These are phyloP conservation scores for Bugulina stolonifera DNA, from an alignment of 2,888 invertebrate genomes.

Conservation along the genomic window DNA sequence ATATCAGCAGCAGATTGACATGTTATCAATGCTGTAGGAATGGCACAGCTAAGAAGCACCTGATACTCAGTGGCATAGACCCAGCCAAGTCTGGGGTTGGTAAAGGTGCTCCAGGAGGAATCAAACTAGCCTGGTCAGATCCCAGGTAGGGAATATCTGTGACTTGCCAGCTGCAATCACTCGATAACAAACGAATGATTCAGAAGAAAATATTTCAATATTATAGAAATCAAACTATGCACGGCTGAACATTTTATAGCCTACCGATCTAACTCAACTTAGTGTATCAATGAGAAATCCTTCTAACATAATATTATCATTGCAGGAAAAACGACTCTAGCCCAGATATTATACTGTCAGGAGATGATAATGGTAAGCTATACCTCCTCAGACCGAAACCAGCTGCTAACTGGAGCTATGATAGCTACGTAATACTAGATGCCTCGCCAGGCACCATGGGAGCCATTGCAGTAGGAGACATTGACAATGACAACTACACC, in stretches of 20 bases:
- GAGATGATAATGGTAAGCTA: conserved; percentile 41
- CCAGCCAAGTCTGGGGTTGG: conserved; percentile 28
- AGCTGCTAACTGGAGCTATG: conserved; percentile 36
- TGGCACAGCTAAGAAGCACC: conserved; percentile 33
- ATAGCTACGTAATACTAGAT: conserved; percentile 33
- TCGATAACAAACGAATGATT: too few species aligned
- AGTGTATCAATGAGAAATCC: background rate
- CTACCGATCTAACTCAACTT: too few species aligned
- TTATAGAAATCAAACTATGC: too few species aligned
- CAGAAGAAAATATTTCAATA: too few species aligned
- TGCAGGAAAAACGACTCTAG: conserved; percentile 29
- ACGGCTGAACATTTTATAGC: too few species aligned
- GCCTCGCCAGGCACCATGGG: conserved; percentile 38
- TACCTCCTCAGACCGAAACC: conserved; percentile 34
- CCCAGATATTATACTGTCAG: conserved; percentile 38
- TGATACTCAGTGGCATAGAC: conserved; percentile 34
- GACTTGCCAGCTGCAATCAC: background rate
- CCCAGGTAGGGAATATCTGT: background rate
- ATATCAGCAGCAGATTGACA: too few species aligned
- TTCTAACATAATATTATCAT: background rate
- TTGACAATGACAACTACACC: conserved; percentile 36
- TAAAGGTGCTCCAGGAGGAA: conserved; percentile 27
- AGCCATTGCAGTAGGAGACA: conserved; percentile 35
- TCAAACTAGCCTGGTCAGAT: background rate
- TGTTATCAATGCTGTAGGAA: conserved; percentile 33